phyloP scores from a whole-genome alignment of 2,888 invertebrate genomes.

The Trilocha varians region DNA sequence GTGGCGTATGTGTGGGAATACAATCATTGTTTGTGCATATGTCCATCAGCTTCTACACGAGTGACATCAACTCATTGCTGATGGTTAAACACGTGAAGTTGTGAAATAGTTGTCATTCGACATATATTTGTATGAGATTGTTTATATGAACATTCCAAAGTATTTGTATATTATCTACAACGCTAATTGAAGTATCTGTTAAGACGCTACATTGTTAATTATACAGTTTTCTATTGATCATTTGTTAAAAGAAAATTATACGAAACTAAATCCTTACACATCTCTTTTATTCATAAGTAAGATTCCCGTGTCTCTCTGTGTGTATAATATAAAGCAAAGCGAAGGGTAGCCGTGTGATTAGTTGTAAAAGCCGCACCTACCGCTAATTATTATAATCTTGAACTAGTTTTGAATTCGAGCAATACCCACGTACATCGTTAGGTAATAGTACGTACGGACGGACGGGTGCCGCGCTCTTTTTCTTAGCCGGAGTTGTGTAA shows the following conservation, averaged over 20 bases:
- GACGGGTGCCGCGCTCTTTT: conserved; percentile 2
- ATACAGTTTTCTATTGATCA: conserved; percentile 75
- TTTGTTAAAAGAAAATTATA: conserved; percentile 75
- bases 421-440: conserved; percentile 1
- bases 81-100: background rate
- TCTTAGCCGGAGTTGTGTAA: conserved; percentile 30
- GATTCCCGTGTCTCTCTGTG: conserved; percentile 9
- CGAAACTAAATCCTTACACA: conserved; percentile 68
- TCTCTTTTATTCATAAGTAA: conserved; percentile 40
- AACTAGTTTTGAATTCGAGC: conserved; percentile 39
- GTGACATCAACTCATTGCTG: background rate
- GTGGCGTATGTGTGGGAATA: conserved; percentile 22
- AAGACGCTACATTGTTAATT: conserved; percentile 73
- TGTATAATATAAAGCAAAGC: conserved; percentile 6
- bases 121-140: conserved; percentile 64
- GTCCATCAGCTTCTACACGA: conserved; percentile 2
- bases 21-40: conserved; percentile 20
- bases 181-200: conserved; percentile 71
- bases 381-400: conserved; percentile 60
- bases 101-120: conserved; percentile 19
- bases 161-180: conserved; percentile 72
- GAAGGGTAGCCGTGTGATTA: conserved; percentile 5
- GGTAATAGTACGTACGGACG: conserved; percentile 1
- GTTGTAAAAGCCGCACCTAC: conserved; percentile 23
- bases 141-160: conserved; percentile 72